phyloP scores from a whole-genome alignment of 2,888 invertebrate genomes.

The Drosophila colorata region DNA sequence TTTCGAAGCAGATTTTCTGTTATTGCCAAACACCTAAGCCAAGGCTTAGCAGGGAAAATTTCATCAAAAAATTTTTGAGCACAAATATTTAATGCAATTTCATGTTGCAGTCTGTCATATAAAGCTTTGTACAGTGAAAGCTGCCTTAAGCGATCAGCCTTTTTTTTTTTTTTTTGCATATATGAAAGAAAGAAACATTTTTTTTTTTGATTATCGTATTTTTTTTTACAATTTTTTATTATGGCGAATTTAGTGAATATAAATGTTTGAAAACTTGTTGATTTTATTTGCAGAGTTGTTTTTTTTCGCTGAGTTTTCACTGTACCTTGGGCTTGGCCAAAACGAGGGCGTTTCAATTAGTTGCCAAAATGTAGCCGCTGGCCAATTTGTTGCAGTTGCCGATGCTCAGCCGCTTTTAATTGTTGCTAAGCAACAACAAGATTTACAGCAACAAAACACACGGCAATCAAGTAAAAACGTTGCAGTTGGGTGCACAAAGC shows the following conservation, averaged over 20 bases:
- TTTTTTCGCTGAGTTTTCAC: not conserved
- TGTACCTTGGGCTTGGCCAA: constrained; percentile 6
- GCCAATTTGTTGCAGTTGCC: constrained; percentile 21
- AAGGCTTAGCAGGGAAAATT: constrained; percentile 15
- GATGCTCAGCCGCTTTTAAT: constrained; percentile 45
- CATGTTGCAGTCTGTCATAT: not conserved
- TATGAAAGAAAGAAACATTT: too few relatives aligned
- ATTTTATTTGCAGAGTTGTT: too few relatives aligned
- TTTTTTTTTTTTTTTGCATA: too few relatives aligned
- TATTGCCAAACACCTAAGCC: constrained; percentile 29
- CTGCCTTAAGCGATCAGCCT: too few relatives aligned
- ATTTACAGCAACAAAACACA: not conserved
- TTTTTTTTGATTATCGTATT: too few relatives aligned
- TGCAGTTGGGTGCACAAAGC: too few relatives aligned
- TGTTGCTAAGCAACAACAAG: constrained; percentile 34
- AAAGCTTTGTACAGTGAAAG: too few relatives aligned
- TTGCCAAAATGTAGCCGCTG: constrained; percentile 49
- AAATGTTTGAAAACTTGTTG: too few relatives aligned
- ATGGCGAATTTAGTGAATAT: too few relatives aligned
- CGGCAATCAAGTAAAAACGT: too few relatives aligned
- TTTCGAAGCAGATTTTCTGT: constrained; percentile 29
- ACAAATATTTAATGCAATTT: constrained; percentile 31
- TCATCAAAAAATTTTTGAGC: constrained; percentile 2
- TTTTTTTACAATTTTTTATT: too few relatives aligned
- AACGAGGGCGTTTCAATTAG: constrained; percentile 65